These are phyloP conservation scores for Ormyrus rosae DNA, from an alignment of 2,888 invertebrate species.

Conservation along the genomic window DNA sequence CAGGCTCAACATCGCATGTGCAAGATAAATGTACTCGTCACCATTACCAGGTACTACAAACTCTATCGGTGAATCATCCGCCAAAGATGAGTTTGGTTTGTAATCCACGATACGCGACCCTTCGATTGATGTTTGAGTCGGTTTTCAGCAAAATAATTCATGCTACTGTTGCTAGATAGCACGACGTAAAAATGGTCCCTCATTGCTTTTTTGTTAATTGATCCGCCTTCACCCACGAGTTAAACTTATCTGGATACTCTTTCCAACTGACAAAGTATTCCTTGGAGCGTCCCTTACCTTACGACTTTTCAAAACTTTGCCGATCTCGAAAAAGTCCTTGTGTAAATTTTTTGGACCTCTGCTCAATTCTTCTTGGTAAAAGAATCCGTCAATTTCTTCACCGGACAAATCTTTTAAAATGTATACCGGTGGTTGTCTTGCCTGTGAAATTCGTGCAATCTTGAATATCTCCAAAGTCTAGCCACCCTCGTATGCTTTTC, in stretches of 20 bases:
- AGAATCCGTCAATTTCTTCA: slow-evolving; percentile 51
- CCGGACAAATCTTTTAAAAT: slow-evolving; percentile 50
- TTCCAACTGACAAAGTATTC: too few species aligned
- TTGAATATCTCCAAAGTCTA: slow-evolving; percentile 20
- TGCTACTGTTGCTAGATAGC: slow-evolving; percentile 61
- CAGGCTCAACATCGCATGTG: too few species aligned
- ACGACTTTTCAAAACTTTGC: too few species aligned
- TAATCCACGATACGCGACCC: too few species aligned
- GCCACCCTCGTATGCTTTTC: too few species aligned
- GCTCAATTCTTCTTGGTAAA: slow-evolving; percentile 61
- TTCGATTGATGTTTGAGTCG: too few species aligned
- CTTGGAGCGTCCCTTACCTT: too few species aligned
- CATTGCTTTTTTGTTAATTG: slow-evolving; percentile 28
- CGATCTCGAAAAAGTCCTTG: too few species aligned
- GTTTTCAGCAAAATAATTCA: slow-evolving; percentile 62
- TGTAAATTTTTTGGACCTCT: slow-evolving; percentile 25
- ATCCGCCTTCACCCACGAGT: not conserved
- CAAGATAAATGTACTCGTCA: too few species aligned
- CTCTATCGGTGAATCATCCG: too few species aligned
- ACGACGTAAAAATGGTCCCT: slow-evolving; percentile 60
- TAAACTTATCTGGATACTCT: slow-evolving; percentile 30
- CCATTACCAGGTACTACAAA: too few species aligned
- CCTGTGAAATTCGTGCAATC: slow-evolving; percentile 1
- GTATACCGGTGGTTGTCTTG: slow-evolving; percentile 57
- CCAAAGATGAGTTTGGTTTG: too few species aligned